These are phyloP conservation scores for Mustelus asterias DNA, from an alignment of 2,113 vertebrate species.

Conservation along the genomic window DNA sequence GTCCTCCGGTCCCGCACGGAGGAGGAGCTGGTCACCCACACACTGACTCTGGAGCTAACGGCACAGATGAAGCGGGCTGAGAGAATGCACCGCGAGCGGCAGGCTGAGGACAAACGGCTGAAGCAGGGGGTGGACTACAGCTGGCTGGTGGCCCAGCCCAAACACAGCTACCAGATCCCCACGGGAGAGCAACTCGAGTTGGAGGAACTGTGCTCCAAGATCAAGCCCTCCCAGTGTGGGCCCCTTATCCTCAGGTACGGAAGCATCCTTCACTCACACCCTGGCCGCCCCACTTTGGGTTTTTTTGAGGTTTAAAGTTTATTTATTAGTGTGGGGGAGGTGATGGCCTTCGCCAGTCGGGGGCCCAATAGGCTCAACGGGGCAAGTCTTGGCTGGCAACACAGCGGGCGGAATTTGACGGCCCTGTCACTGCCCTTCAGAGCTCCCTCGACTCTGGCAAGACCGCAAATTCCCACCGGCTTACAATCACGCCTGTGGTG, in stretches of 20 bases:
- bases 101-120: conserved; percentile 37
- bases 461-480: no score
- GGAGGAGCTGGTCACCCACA: conserved; percentile 65
- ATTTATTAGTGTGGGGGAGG: no score
- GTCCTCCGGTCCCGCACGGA: conserved; percentile 53
- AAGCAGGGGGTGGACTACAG: conserved; percentile 60
- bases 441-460: no score
- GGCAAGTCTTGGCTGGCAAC: no score
- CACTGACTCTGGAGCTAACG: conserved; percentile 66
- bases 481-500: no score
- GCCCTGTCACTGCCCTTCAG: no score
- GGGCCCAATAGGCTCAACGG: no score
- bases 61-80: conserved; percentile 55
- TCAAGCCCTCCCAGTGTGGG: conserved; percentile 63
- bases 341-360: no score
- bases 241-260: conserved; percentile 61
- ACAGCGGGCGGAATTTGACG: no score
- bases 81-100: conserved; percentile 46
- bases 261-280: not conserved
- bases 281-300: no score
- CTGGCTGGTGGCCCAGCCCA: conserved; percentile 57
- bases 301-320: no score
- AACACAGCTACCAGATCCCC: conserved; percentile 56
- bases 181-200: conserved; percentile 63
- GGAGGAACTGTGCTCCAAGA: conserved; percentile 62